phyloP scores from a whole-genome alignment of 2,113 vertebrate species.

The Callipepla squamata region DNA sequence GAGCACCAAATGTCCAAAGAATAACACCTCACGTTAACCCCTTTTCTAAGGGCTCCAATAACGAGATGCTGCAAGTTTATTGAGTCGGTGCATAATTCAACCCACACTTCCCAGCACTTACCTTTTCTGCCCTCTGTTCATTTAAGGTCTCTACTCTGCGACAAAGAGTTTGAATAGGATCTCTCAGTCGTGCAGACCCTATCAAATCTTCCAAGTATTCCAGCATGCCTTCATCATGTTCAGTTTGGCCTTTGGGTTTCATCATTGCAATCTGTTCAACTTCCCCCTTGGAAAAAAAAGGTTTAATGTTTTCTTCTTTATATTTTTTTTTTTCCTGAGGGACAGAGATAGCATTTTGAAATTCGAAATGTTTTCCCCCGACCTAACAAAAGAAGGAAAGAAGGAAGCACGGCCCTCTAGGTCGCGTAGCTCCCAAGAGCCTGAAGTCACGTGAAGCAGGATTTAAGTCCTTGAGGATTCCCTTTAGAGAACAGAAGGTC shows the following conservation, averaged over 20 bases:
- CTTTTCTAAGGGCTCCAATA: neutral
- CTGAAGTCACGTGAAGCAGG: neutral
- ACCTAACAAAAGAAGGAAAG: neutral
- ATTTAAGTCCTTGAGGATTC: neutral
- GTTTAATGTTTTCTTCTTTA: neutral
- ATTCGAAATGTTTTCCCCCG: neutral
- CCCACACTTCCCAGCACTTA: conserved; percentile 60
- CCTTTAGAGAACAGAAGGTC: neutral
- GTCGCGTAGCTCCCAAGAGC: neutral
- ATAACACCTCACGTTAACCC: neutral
- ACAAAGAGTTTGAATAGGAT: conserved; percentile 87
- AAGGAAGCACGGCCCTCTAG: neutral
- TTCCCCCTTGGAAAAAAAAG: conserved; percentile 86
- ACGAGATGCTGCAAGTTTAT: neutral
- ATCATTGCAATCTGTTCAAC: conserved; percentile 99
- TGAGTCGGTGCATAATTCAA: neutral
- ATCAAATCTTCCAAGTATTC: conserved; percentile 97
- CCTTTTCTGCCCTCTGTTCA: conserved; percentile 94
- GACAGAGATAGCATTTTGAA: neutral
- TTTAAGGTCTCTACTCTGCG: conserved; percentile 90
- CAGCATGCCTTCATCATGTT: conserved; percentile 96
- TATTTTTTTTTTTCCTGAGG: neutral
- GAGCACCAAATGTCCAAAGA: neutral
- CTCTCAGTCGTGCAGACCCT: conserved; percentile 92
- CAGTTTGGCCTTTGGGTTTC: conserved; percentile 96